These are phyloP conservation scores for Epinephelus awoara DNA, from an alignment of 2,797 vertebrate genomes.

Conservation along the genomic window DNA sequence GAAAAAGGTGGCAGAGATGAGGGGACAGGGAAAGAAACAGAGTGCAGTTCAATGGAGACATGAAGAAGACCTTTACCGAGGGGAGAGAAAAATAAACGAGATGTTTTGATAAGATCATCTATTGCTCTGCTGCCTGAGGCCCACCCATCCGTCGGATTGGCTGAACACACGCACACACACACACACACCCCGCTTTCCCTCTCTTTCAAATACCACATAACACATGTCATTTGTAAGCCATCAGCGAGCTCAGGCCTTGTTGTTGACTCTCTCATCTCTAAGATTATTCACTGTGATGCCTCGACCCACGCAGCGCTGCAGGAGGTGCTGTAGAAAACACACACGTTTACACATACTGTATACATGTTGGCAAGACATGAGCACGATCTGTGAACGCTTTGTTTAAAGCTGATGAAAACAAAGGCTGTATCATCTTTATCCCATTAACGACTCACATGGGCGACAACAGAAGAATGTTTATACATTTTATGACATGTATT, in stretches of 20 bases:
- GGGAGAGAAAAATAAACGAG: constrained; percentile 28
- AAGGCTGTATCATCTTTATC: not conserved
- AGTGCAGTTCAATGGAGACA: not conserved
- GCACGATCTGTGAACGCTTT: too few relatives aligned
- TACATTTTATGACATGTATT: not conserved
- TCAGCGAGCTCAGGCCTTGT: constrained; percentile 33
- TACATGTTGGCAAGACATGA: not conserved
- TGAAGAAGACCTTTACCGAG: constrained; percentile 13
- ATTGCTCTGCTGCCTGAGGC: constrained; percentile 54
- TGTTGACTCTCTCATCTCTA: constrained; percentile 59
- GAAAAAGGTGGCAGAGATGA: not conserved
- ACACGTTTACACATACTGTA: constrained; percentile 19
- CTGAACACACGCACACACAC: constrained; percentile 25
- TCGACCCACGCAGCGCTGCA: constrained; percentile 42
- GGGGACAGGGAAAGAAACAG: not conserved
- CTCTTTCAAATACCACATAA: not conserved
- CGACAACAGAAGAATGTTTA: not conserved
- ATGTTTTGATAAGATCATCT: constrained; percentile 65
- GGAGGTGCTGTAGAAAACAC: constrained; percentile 39
- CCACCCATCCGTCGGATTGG: constrained; percentile 55
- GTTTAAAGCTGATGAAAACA: not conserved
- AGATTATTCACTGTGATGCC: constrained; percentile 60
- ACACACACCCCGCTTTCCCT: not conserved
- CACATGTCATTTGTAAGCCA: constrained; percentile 63
- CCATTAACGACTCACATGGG: not conserved